A percentile compares a stretch with the other conserved stretches of the same genome.
Evolutionary conservation across 1,140 invertebrate genomes (phyloP).

Genomic region (Drosophila guanche): DNA sequence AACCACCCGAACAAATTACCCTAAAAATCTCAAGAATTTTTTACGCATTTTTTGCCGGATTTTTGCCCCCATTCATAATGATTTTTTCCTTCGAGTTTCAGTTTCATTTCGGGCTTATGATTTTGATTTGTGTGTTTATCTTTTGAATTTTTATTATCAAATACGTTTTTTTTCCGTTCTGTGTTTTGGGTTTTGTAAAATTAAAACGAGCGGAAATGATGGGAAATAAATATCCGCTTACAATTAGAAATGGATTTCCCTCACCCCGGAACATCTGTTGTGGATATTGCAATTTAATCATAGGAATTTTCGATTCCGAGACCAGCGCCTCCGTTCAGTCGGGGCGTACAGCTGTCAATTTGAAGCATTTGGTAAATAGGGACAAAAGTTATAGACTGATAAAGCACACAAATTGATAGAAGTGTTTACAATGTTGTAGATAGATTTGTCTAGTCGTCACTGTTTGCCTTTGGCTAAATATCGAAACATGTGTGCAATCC

Average conservation of each 20-base stretch:
- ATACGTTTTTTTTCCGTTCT: conserved; percentile 24
- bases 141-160: conserved; percentile 70
- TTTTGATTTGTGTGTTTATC: conserved; percentile 80
- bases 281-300: conserved; percentile 62
- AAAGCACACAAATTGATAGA: conserved; percentile 59
- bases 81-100: conserved; percentile 39
- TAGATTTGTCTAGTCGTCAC: conserved; percentile 35
- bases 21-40: conserved; percentile 62
- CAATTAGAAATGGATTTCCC: conserved; percentile 18
- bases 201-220: conserved; percentile 73
- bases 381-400: conserved; percentile 45
- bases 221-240: conserved; percentile 62
- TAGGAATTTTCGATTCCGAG: conserved; percentile 45
- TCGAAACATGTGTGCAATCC: conserved; percentile 62
- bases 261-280: conserved; percentile 48
- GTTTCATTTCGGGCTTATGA: conserved; percentile 60
- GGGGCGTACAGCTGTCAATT: conserved; percentile 66
- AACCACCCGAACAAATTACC: conserved; percentile 48
- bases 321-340: background rate
- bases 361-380: conserved; percentile 73
- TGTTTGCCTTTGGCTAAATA: conserved; percentile 49
- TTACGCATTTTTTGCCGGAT: conserved; percentile 28
- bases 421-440: conserved; percentile 62
- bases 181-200: conserved; percentile 12
- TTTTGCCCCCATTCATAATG: conserved; percentile 34